Evolutionary conservation across 2,113 vertebrate genomes (phyloP), one percentile per base, ranked within the genome.

Genomic region (Platysteira castanea): DNA sequence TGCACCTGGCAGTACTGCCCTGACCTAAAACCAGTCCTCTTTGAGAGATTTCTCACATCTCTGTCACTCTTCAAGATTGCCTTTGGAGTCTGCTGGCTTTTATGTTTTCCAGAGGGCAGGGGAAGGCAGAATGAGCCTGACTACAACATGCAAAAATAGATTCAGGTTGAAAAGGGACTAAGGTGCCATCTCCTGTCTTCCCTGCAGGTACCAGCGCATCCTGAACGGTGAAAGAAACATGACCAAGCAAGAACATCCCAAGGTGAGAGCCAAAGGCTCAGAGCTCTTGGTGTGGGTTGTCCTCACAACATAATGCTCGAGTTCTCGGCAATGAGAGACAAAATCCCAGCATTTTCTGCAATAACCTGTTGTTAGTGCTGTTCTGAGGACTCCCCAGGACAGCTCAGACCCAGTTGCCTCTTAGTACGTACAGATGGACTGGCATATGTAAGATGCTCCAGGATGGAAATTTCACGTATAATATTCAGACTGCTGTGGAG

Each of bases 181-280:
- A 89, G 14, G 6, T 46, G 37, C 16, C 53, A 61, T 64, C 3
- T 96, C 6, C 46, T 90, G 18, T 96, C 89, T 82, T 86, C 46
- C 33, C 20, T 80, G 80, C 92, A 99, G 99, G 87, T 99, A 98
- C 95, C 98, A 99, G 93, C 98, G 97, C 84, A 97, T 95, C 82
- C 59, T 93, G 57, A 97, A 98, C 3, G 39, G 97, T 60, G 97
- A 96, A 76, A 94, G 63, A 60, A 59, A 13, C 64, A 90, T 73
- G 60, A 86, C 90, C 28, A 93, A 69, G 28, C 87, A 97, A 37
- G 90, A 95, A 56, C 96, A 95, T 42, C 70, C 71, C 50, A 97
- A 98, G 98, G 98, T 99, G 96, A 97, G 87, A 74, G 8, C 13
- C 50, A 69, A n/a, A 46, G 37, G 11, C 33, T 71, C 44, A 39